Evolutionary conservation across 2,888 invertebrate genomes (phyloP).

Genomic region (Cenopis cana): DNA sequence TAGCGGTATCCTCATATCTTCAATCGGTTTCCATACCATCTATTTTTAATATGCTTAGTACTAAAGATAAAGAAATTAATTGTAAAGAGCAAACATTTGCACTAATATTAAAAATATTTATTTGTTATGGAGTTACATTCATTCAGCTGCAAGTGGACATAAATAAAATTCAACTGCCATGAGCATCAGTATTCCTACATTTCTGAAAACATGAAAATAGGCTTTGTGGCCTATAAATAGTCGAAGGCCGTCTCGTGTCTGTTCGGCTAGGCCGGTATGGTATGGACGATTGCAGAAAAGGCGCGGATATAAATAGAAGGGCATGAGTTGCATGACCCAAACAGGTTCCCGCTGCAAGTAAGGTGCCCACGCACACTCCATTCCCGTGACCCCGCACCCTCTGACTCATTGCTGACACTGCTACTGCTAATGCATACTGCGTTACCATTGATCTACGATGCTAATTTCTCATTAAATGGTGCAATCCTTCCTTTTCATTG

Average conservation of each 20-base stretch:
- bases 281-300: conserved; percentile 68
- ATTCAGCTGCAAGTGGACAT: background rate
- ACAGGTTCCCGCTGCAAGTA: conserved; percentile 77
- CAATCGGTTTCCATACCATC: background rate
- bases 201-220: conserved; percentile 46
- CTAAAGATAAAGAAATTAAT: too few species aligned
- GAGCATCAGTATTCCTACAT: background rate
- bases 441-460: conserved; percentile 7
- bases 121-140: background rate
- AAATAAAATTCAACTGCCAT: background rate
- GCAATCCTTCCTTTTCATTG: background rate
- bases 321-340: conserved; percentile 79
- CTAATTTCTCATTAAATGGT: background rate
- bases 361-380: conserved; percentile 70
- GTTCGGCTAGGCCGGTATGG: conserved; percentile 52
- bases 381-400: conserved; percentile 69
- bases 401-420: conserved; percentile 62
- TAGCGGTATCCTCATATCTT: conserved; percentile 6
- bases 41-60: background rate
- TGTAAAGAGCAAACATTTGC: background rate
- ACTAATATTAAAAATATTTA: background rate
- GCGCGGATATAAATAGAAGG: conserved; percentile 75
- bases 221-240: conserved; percentile 61
- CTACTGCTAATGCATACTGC: conserved; percentile 12
- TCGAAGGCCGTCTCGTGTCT: conserved; percentile 61